phyloP scores from a whole-genome alignment of 2,113 vertebrate species.

The Numenius arquata region DNA sequence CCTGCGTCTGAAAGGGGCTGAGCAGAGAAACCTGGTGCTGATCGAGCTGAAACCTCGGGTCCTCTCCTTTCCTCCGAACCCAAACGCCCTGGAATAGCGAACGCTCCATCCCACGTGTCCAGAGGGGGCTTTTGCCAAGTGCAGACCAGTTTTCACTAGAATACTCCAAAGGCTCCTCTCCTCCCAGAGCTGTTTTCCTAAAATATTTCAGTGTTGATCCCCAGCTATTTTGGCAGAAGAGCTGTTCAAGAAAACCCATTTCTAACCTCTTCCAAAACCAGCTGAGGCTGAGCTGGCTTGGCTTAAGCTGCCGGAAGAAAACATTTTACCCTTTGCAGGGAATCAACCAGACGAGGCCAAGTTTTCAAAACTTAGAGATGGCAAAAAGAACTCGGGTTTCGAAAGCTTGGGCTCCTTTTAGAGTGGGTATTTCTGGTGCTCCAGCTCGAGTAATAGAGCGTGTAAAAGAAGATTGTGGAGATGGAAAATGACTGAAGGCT shows the following conservation, averaged over 20 bases:
- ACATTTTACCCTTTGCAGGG: not conserved
- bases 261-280: not conserved
- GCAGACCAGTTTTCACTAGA: not conserved
- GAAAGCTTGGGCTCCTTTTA: not conserved
- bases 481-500: not conserved
- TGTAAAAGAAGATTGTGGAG: not conserved
- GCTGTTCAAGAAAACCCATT: not conserved
- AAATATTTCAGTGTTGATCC: not conserved
- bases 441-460: not conserved
- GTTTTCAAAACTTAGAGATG: not conserved
- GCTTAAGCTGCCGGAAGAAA: not conserved
- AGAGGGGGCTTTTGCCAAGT: not conserved
- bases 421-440: not conserved
- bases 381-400: rapidly evolving
- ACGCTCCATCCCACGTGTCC: not conserved
- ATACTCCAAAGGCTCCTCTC: not conserved
- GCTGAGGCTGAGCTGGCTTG: not conserved
- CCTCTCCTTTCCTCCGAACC: not conserved
- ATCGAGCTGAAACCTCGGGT: not conserved
- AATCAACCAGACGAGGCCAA: not conserved
- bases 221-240: not conserved
- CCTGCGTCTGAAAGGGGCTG: not conserved
- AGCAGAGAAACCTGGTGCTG: not conserved
- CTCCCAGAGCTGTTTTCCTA: not conserved
- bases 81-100: not conserved